These are phyloP conservation scores for Cinclus mexicanus DNA, from an alignment of 2,113 vertebrate genomes.

Conservation along the genomic window DNA sequence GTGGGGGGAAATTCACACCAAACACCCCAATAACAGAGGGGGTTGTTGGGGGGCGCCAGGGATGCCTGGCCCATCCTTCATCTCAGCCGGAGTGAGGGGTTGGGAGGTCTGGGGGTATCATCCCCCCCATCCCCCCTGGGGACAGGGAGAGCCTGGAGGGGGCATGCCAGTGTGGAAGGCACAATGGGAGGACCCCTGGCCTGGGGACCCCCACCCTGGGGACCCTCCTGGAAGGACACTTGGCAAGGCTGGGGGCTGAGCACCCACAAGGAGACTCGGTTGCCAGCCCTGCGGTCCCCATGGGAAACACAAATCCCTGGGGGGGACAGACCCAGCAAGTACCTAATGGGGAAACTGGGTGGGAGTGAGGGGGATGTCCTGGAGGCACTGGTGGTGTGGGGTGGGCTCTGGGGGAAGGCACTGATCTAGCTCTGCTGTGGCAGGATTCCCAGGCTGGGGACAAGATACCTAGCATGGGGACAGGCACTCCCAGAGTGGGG, in stretches of 20 bases:
- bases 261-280: accelerated
- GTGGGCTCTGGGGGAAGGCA: neutral
- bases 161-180: neutral
- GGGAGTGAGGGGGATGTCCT: neutral
- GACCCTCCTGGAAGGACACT: neutral
- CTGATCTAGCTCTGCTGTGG: neutral
- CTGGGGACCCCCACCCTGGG: neutral
- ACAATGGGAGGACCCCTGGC: neutral
- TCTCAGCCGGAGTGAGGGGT: neutral
- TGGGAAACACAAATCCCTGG: neutral
- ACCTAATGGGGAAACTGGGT: neutral
- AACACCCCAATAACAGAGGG: neutral
- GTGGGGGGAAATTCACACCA: neutral
- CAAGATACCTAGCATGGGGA: neutral
- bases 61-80: neutral
- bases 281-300: neutral
- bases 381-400: neutral
- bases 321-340: neutral
- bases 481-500: neutral
- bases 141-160: neutral
- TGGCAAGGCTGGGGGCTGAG: neutral
- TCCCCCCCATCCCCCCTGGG: neutral
- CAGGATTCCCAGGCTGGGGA: neutral
- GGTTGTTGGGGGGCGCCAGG: neutral
- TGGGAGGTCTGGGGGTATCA: too few species aligned